Evolutionary conservation across 2,888 invertebrate species (phyloP), one percentile per base, ranked within the genome.

Genomic region (Drosophila subquinaria): DNA sequence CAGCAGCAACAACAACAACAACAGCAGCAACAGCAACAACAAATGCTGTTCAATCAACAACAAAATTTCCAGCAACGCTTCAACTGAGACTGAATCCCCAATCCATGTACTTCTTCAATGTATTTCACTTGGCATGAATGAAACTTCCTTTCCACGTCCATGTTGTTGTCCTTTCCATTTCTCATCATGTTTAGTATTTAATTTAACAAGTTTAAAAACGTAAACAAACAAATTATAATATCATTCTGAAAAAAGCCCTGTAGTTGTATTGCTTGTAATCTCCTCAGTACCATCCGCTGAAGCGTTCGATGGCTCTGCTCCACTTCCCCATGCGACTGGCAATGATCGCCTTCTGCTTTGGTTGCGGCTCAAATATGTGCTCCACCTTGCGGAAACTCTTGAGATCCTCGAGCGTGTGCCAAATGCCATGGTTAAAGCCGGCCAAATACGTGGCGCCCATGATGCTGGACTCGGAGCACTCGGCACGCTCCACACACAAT

Each of bases 391-490:
- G 94, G 52, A 96, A 92, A 9, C 94, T 89, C 65, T 93, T 92
- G 27, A 97, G 90, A 76, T 97, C 96, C 3, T 95, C 94, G 82
- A 95, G 94, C 52, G 94, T 94, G 79, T 95, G 94, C 96, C 97
- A 97, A 71, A 97, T 92, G 95, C 98, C 97, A 90, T 95, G 93
- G 62, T 95, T 95, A 4, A 97, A 91, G 23, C 98, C 98, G 6
- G 98, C 97, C 69, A 98, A 93, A 90, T 96, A 96, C 0, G 97
- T 97, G 65, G 96, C 96, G 0, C 99, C 99, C 62, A 97, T 93
- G 40, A 96, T 96, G 1, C 98, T 96, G 94, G 97, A 96, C 92
- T 98, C 98, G 0, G 95, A 93, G 72, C 95, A 95, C 0, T 93
- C 92, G 0, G 97, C 94, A 38, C 98, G 94, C 91, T 97, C 96